Evolutionary conservation across 2,888 invertebrate genomes (phyloP).

Genomic region (Aspidiotus destructor): DNA sequence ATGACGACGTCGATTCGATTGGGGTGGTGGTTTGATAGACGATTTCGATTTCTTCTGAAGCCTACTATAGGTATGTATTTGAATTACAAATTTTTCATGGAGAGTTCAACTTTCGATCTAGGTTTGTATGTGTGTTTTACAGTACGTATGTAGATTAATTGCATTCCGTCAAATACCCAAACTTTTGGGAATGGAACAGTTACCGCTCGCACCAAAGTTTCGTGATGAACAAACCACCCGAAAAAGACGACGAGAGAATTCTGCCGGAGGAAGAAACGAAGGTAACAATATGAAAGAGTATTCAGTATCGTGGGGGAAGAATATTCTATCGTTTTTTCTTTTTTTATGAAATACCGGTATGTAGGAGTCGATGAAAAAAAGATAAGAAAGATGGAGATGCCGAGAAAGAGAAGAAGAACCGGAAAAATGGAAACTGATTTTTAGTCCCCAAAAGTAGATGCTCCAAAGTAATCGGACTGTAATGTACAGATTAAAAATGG

Average conservation of each 20-base stretch:
- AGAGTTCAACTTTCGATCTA: too few species aligned
- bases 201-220: slow-evolving; percentile 55
- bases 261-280: slow-evolving; percentile 56
- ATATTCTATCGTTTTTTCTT: slow-evolving; percentile 31
- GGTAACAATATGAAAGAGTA: slow-evolving; percentile 43
- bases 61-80: too few species aligned
- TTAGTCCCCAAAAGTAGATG: too few species aligned
- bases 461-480: too few species aligned
- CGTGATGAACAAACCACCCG: slow-evolving; percentile 59
- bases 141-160: slow-evolving; percentile 82
- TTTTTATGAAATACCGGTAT: slow-evolving; percentile 35
- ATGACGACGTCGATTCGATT: too few species aligned
- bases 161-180: slow-evolving; percentile 96
- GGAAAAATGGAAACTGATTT: slow-evolving; percentile 18
- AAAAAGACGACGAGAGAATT: slow-evolving; percentile 75
- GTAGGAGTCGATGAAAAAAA: slow-evolving; percentile 49
- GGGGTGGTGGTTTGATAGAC: too few species aligned
- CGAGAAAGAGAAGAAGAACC: not conserved
- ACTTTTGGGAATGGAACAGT: slow-evolving; percentile 85
- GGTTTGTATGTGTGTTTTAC: slow-evolving; percentile 35
- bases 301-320: not conserved
- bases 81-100: too few species aligned
- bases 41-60: too few species aligned
- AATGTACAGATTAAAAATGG: too few species aligned
- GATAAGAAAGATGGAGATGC: slow-evolving; percentile 47